Evolutionary conservation across 2,797 vertebrate species (phyloP), one percentile per base, ranked within the genome.

Genomic region (Rhabdophis nuchalis): DNA sequence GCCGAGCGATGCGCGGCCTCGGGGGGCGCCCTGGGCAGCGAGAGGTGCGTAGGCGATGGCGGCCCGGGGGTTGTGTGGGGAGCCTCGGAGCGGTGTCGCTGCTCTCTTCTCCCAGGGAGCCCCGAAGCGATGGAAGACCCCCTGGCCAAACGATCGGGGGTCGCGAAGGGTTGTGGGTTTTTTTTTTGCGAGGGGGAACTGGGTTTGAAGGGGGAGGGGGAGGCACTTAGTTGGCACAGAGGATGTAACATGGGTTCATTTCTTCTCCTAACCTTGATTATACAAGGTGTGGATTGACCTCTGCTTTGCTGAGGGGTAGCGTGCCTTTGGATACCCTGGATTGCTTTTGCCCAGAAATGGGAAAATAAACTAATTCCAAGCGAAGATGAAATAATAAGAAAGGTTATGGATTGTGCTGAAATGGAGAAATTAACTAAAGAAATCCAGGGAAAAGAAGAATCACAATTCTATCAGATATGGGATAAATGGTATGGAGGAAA

Each of bases 1-100:
- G 97, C 98, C 0, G 99, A 99, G 95, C 97, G 98, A 90, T 97
- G 98, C 97, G 93, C 90, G 2, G 90, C 96, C 85, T 86, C 85
- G 27, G 97, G 98, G 36, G 72, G 72, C 36, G 72, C 36, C 9
- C 72, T 82, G 72, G 72, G 72, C 36, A 82, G 72, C 72, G 72
- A 82, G 72, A 82, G 72, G 72, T 82, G 72, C 20, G 72, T 82
- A 25, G 25, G 36, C 20, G 18, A 54, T 50, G 46, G 46, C 4
- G 18, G 56, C 5, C 3, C 0, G 53, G 13, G 53, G 13, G 53
- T 3, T 3, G 14, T 4, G 4, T 4, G 1, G 61, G 29, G n/a
- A 32, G 61, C n/a, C 61, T 12, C 60, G 29, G 10, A n/a, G 29
- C 1, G 61, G 27, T 2, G 3, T 27, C 10, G 29, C 64, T 14